phyloP scores from a whole-genome alignment of 2,888 invertebrate genomes.

The Cantharis lateralis region DNA sequence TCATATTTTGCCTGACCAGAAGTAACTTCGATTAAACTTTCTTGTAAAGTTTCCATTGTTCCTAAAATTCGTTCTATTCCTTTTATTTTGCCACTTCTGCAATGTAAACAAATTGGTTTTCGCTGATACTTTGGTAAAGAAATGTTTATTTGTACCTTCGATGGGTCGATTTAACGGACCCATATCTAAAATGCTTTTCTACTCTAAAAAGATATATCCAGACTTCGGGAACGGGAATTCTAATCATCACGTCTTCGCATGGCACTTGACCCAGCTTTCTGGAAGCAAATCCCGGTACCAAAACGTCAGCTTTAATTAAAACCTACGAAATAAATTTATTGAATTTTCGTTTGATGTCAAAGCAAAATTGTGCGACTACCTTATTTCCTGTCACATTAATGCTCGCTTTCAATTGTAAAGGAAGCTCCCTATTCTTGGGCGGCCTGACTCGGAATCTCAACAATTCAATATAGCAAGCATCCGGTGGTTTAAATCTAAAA shows the following conservation, averaged over 20 bases:
- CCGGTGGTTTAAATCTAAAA: slow-evolving; percentile 90
- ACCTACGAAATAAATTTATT: slow-evolving; percentile 61
- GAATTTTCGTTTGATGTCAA: not conserved
- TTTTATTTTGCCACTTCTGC: slow-evolving; percentile 85
- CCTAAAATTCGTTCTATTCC: slow-evolving; percentile 92
- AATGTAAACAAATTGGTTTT: slow-evolving; percentile 17
- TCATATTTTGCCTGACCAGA: slow-evolving; percentile 98
- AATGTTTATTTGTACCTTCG: slow-evolving; percentile 55
- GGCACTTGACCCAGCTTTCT: slow-evolving; percentile 94
- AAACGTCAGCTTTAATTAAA: slow-evolving; percentile 91
- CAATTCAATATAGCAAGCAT: slow-evolving; percentile 96
- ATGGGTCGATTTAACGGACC: slow-evolving; percentile 94
- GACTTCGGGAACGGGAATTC: slow-evolving; percentile 97
- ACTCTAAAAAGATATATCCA: slow-evolving; percentile 99
- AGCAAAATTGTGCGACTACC: slow-evolving; percentile 53
- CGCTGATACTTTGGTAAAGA: not conserved
- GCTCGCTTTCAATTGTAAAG: slow-evolving; percentile 89
- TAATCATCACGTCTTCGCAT: slow-evolving; percentile 95
- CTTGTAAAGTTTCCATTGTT: slow-evolving; percentile 86
- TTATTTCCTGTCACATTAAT: slow-evolving; percentile 87
- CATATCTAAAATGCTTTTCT: slow-evolving; percentile 96
- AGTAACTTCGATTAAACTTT: slow-evolving; percentile 93
- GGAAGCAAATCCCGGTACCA: slow-evolving; percentile 96
- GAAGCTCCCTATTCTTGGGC: slow-evolving; percentile 94
- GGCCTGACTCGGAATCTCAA: slow-evolving; percentile 94